Conservation (phyloP, 2,888 invertebrate species). For the Habrosyne pyritoides region DNA sequence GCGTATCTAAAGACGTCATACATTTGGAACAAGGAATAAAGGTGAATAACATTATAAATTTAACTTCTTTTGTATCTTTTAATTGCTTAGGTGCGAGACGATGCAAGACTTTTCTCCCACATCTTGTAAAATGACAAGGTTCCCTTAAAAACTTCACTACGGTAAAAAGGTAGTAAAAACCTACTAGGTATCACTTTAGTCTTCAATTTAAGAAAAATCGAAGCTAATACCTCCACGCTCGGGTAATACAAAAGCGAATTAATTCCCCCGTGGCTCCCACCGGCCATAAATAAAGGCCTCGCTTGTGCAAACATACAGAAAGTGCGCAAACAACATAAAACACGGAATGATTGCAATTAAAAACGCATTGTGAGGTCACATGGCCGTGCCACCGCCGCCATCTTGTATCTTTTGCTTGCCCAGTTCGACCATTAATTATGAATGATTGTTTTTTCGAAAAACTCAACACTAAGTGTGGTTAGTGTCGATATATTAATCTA, state of each 20-base stretch:
- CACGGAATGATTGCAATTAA: constrained; percentile 83
- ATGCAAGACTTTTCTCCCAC: no score
- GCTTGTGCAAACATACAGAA: constrained; percentile 69
- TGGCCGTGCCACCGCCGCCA: constrained; percentile 62
- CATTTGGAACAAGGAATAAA: no score
- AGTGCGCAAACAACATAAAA: constrained; percentile 81
- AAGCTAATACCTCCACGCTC: constrained; percentile 21
- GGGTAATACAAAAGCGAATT: constrained; percentile 46
- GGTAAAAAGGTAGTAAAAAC: no score
- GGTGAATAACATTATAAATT: no score
- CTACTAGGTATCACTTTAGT: neutral
- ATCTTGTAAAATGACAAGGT: neutral
- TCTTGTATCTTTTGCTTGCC: constrained; percentile 47
- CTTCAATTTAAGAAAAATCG: constrained; percentile 20
- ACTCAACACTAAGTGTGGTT: no score
- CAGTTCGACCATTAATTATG: constrained; percentile 47
- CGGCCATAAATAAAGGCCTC: constrained; percentile 78
- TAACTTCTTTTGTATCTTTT: no score
- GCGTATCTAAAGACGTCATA: no score
- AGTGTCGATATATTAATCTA: no score
- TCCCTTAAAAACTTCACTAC: no score
- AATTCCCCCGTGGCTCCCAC: constrained; percentile 69
- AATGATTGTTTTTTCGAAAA: constrained; percentile 21
- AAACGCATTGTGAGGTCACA: constrained; percentile 79
- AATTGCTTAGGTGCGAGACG: no score